Conservation (phyloP, 2,888 invertebrate species). For the Ophion ventricosus region DNA sequence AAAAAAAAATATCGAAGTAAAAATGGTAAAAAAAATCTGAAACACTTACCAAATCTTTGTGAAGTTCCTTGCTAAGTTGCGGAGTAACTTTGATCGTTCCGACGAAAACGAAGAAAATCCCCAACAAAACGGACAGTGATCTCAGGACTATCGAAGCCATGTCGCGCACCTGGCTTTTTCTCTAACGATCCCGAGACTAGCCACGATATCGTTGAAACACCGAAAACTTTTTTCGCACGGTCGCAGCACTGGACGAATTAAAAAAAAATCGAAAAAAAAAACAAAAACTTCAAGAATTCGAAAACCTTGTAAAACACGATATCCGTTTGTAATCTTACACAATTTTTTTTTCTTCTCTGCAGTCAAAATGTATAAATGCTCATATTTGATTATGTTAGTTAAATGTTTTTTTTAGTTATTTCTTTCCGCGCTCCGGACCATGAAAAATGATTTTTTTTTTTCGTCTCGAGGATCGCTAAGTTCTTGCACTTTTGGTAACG, state of each 20-base stretch:
- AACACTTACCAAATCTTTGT: conserved; percentile 95
- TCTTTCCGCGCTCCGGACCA: conserved; percentile 7
- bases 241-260: conserved; percentile 25
- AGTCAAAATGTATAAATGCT: conserved; percentile 31
- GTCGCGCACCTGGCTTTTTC: conserved; percentile 39
- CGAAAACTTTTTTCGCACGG: conserved; percentile 47
- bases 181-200: conserved; percentile 28
- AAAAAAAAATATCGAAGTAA: neutral
- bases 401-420: conserved; percentile 17
- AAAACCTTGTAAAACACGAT: neutral
- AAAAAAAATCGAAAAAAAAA: neutral
- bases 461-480: conserved; percentile 62
- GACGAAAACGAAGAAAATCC: conserved; percentile 97
- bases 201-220: conserved; percentile 59
- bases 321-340: neutral
- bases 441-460: conserved; percentile 49
- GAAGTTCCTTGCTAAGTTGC: conserved; percentile 96
- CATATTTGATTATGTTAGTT: conserved; percentile 32
- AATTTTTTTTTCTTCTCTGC: conserved; percentile 43
- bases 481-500: conserved; percentile 70
- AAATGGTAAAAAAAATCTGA: conserved; percentile 9
- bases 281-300: neutral
- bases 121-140: conserved; percentile 95
- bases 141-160: conserved; percentile 93
- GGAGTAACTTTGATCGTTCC: conserved; percentile 96